These are phyloP conservation scores for Drosophila guanche DNA, from an alignment of 1,140 invertebrate genomes.

Conservation along the genomic window DNA sequence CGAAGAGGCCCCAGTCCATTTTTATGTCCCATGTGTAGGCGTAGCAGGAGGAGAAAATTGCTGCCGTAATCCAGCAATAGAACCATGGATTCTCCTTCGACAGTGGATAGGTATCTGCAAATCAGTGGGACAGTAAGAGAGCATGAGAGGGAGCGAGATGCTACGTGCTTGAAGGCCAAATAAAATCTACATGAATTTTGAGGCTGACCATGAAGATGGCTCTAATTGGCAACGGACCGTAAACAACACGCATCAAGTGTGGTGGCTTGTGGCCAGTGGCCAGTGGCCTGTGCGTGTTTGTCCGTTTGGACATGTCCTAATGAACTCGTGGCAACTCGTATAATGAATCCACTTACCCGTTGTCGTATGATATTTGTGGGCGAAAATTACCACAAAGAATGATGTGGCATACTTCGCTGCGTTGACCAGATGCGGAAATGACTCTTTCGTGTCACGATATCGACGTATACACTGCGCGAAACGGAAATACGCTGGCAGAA, in stretches of 20 bases:
- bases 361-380: slow-evolving; percentile 78
- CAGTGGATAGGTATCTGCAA: slow-evolving; percentile 85
- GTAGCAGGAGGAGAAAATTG: slow-evolving; percentile 92
- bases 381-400: slow-evolving; percentile 83
- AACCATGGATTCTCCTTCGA: slow-evolving; percentile 91
- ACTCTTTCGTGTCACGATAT: slow-evolving; percentile 94
- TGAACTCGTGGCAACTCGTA: background rate
- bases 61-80: slow-evolving; percentile 91
- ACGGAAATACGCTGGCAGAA: slow-evolving; percentile 97
- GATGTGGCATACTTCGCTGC: slow-evolving; percentile 86
- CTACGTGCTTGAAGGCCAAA: slow-evolving; percentile 31
- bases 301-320: slow-evolving; percentile 1
- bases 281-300: too few relatives aligned
- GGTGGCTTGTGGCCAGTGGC: slow-evolving; percentile 1
- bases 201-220: slow-evolving; percentile 30
- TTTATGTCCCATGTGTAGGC: slow-evolving; percentile 97
- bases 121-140: background rate
- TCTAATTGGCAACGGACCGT: slow-evolving; percentile 62
- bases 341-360: slow-evolving; percentile 62
- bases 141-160: background rate
- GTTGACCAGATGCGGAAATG: slow-evolving; percentile 97
- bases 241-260: slow-evolving; percentile 58
- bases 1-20: slow-evolving; percentile 99
- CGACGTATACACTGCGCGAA: slow-evolving; percentile 98
- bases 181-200: slow-evolving; percentile 66